Conservation (phyloP, 2,113 vertebrate species). For the Paradisaea rubra region DNA sequence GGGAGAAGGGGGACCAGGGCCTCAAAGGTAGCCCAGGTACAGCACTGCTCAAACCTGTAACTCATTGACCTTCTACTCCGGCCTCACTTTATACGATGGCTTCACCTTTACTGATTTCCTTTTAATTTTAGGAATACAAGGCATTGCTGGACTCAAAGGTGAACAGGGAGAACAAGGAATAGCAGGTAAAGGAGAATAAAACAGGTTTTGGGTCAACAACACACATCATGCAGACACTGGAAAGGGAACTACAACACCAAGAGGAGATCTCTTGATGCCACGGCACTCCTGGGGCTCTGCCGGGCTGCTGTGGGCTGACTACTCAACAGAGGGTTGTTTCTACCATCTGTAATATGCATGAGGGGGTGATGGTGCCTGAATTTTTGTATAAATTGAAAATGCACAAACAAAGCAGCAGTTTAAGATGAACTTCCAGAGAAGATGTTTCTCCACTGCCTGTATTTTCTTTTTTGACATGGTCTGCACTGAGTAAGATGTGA, state of each 20-base stretch:
- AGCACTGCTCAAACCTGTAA: background rate
- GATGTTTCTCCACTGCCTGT: background rate
- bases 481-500: background rate
- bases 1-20: constrained; percentile 52
- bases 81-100: background rate
- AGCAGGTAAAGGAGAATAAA: background rate
- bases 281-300: background rate
- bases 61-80: background rate
- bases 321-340: background rate
- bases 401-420: background rate
- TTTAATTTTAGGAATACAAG: constrained; percentile 43
- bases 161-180: background rate
- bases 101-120: background rate
- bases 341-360: background rate
- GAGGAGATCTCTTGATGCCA: background rate
- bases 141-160: constrained; percentile 56
- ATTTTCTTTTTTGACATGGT: background rate
- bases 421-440: background rate
- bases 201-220: background rate
- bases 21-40: constrained; percentile 37
- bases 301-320: background rate
- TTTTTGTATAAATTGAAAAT: background rate
- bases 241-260: background rate
- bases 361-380: background rate
- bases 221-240: background rate